A percentile compares a stretch with the other conserved stretches of the same genome.
Conservation (phyloP, 2,797 vertebrate genomes). For the Ataeniobius toweri region DNA sequence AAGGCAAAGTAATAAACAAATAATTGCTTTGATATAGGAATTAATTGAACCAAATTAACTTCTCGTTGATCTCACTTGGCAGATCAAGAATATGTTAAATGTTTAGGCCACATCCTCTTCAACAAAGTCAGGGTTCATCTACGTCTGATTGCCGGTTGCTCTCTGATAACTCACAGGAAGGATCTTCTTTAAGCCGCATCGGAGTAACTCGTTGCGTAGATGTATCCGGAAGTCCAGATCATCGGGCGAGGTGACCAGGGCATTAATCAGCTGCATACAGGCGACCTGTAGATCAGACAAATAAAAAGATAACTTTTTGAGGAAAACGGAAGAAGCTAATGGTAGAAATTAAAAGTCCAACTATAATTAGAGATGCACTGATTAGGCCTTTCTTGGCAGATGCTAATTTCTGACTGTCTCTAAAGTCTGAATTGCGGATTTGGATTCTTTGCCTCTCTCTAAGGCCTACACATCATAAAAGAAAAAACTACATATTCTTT, state of each 20-base stretch:
- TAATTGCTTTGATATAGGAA: background rate
- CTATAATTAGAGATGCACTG: too few relatives aligned
- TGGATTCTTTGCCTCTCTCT: background rate
- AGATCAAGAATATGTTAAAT: background rate
- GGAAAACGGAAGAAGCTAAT: background rate
- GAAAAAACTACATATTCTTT: background rate
- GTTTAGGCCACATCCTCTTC: background rate
- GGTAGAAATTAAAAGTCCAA: too few relatives aligned
- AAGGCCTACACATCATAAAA: background rate
- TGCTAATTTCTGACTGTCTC: background rate
- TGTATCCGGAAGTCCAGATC: slow-evolving; percentile 99
- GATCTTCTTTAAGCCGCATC: slow-evolving; percentile 93
- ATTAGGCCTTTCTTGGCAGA: too few relatives aligned
- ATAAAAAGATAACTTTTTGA: slow-evolving; percentile 12
- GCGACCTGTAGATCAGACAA: slow-evolving; percentile 82
- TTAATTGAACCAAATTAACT: background rate
- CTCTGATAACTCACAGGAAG: slow-evolving; percentile 87
- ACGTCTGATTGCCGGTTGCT: background rate
- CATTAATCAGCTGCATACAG: slow-evolving; percentile 99
- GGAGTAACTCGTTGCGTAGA: slow-evolving; percentile 94
- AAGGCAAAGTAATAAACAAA: background rate
- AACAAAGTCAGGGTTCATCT: background rate
- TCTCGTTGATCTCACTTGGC: background rate
- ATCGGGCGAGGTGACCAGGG: slow-evolving; percentile 94
- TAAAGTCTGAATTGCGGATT: background rate